phyloP scores from a whole-genome alignment of 2,797 vertebrate genomes.

The Sarcoramphus papa region DNA sequence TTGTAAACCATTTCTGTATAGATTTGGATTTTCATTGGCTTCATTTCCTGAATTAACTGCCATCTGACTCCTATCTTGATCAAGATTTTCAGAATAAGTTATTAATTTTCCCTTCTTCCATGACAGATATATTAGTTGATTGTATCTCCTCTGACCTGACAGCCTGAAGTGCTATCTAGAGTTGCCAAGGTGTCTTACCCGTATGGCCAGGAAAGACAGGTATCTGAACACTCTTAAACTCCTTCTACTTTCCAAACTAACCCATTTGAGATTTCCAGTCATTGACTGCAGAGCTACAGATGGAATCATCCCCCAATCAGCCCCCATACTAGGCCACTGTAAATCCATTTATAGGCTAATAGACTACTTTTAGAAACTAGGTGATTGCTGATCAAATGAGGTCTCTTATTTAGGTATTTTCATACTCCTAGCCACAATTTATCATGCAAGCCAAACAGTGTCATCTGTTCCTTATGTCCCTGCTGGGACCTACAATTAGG shows the following conservation, averaged over 20 bases:
- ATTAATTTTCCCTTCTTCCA: background rate
- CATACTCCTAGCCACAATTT: background rate
- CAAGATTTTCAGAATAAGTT: background rate
- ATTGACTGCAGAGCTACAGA: background rate
- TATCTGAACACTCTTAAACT: background rate
- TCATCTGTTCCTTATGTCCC: background rate
- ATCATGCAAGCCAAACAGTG: background rate
- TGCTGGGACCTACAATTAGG: background rate
- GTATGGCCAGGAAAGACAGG: background rate
- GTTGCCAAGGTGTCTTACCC: background rate
- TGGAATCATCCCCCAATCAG: background rate
- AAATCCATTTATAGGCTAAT: background rate
- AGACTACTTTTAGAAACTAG: background rate
- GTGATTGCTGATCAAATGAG: background rate
- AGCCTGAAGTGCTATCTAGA: background rate
- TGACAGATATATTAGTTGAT: no score
- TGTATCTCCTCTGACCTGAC: background rate
- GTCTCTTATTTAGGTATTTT: background rate
- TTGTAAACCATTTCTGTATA: background rate
- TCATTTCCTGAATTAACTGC: background rate
- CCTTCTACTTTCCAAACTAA: background rate
- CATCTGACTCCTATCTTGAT: background rate
- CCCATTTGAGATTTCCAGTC: background rate
- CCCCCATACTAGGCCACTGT: background rate
- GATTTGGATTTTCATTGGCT: background rate